These are phyloP conservation scores for Amphipyra tragopoginis DNA, from an alignment of 2,888 invertebrate species.

Conservation along the genomic window DNA sequence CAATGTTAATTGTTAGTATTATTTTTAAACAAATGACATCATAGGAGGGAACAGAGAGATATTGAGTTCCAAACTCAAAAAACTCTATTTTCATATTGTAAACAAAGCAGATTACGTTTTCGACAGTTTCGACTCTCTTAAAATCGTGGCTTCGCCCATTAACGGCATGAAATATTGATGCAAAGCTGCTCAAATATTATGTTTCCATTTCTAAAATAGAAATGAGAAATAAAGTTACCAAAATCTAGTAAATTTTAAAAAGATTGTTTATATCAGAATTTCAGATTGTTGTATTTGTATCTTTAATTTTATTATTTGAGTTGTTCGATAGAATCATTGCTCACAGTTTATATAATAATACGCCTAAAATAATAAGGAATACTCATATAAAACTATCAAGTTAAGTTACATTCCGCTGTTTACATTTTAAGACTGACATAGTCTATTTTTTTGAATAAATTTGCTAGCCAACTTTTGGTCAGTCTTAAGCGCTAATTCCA, in stretches of 20 bases:
- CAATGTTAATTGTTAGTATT: too few relatives aligned
- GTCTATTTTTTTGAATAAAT: constrained; percentile 2
- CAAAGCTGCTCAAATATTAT: constrained; percentile 25
- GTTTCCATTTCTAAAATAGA: constrained; percentile 2
- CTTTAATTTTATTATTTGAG: constrained; percentile 1
- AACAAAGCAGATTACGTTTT: too few relatives aligned
- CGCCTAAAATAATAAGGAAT: neutral
- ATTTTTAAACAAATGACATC: too few relatives aligned
- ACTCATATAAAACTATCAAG: constrained; percentile 3
- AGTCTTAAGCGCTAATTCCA: too few relatives aligned
- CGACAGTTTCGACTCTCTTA: neutral
- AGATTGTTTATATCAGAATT: constrained; percentile 13
- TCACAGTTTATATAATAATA: neutral
- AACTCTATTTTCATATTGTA: too few relatives aligned
- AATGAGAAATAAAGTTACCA: neutral
- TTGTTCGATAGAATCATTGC: neutral
- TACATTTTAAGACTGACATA: constrained; percentile 34
- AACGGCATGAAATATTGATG: constrained; percentile 16
- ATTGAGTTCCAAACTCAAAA: too few relatives aligned
- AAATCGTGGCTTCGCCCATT: neutral
- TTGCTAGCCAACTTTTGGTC: neutral
- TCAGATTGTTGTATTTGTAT: neutral
- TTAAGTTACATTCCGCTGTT: constrained; percentile 26
- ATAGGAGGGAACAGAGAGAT: too few relatives aligned
- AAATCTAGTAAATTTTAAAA: constrained; percentile 9